These are phyloP conservation scores for Sylvia borin DNA, from an alignment of 2,797 vertebrate species.

Conservation along the genomic window DNA sequence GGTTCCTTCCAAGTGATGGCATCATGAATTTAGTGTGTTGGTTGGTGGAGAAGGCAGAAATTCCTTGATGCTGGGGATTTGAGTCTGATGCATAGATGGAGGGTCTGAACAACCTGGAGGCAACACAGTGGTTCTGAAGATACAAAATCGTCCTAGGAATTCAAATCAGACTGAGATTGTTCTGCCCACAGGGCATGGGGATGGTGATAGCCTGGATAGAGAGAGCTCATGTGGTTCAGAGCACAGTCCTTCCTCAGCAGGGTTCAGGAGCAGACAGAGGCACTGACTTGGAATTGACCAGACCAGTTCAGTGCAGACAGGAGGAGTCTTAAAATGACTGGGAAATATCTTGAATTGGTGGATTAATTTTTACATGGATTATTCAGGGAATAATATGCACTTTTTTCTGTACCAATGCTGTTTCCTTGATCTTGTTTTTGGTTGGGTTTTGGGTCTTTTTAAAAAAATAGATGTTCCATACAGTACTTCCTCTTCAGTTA, in stretches of 20 bases:
- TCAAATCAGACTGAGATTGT: background rate
- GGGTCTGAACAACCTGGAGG: background rate
- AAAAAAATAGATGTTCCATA: background rate
- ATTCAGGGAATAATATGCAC: background rate
- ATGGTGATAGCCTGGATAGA: background rate
- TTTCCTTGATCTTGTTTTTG: background rate
- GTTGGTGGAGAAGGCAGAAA: background rate
- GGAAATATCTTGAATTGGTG: background rate
- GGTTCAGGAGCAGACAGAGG: background rate
- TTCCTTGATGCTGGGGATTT: fast-evolving
- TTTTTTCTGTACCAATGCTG: fast-evolving
- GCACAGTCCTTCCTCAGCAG: background rate
- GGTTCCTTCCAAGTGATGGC: background rate
- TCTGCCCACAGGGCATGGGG: fast-evolving
- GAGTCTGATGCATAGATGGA: background rate
- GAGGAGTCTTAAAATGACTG: background rate
- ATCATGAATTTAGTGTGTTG: background rate
- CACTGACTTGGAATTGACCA: background rate
- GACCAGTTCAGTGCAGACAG: background rate
- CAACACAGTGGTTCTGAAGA: background rate
- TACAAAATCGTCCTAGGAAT: background rate
- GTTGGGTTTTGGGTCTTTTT: background rate
- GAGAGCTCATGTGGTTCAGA: background rate
- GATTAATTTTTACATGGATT: background rate
- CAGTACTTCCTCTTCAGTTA: background rate